A percentile compares a stretch with the other conserved stretches of the same genome.
phyloP scores from a whole-genome alignment of 2,888 invertebrate genomes.

The Apantesis nais region DNA sequence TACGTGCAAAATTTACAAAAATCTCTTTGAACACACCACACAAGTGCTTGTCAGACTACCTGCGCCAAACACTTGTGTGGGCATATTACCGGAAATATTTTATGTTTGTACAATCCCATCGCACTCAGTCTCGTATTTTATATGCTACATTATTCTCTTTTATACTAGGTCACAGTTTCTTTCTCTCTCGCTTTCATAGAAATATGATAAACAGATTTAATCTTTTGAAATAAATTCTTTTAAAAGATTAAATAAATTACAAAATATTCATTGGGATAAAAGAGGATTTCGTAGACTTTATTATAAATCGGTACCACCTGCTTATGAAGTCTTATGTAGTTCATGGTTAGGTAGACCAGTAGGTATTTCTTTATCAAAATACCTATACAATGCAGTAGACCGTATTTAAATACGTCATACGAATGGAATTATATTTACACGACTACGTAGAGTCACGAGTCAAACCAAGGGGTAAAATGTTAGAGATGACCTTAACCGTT shows the following conservation, averaged over 20 bases:
- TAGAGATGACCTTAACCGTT: neutral
- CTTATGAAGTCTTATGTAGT: no score
- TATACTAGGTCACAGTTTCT: slow-evolving; percentile 54
- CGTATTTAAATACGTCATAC: neutral
- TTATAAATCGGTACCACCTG: neutral
- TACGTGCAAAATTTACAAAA: slow-evolving; percentile 64
- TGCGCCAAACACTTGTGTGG: slow-evolving; percentile 52
- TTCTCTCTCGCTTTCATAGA: slow-evolving; percentile 36
- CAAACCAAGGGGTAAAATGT: neutral
- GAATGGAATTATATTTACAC: neutral
- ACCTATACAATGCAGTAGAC: neutral
- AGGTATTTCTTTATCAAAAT: no score
- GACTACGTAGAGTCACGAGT: neutral
- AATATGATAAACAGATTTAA: slow-evolving; percentile 13
- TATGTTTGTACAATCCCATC: slow-evolving; percentile 66
- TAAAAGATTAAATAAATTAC: no score
- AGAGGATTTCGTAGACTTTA: neutral
- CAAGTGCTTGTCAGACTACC: slow-evolving; percentile 66
- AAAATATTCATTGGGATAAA: neutral
- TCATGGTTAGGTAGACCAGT: no score
- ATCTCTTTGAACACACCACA: slow-evolving; percentile 65
- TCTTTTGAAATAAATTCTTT: neutral
- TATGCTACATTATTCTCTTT: slow-evolving; percentile 55
- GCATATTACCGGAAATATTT: slow-evolving; percentile 74
- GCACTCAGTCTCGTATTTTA: slow-evolving; percentile 63